A percentile compares a stretch with the other conserved stretches of the same genome.
Conservation (phyloP, 2,113 vertebrate species). For the Elgaria multicarinata region DNA sequence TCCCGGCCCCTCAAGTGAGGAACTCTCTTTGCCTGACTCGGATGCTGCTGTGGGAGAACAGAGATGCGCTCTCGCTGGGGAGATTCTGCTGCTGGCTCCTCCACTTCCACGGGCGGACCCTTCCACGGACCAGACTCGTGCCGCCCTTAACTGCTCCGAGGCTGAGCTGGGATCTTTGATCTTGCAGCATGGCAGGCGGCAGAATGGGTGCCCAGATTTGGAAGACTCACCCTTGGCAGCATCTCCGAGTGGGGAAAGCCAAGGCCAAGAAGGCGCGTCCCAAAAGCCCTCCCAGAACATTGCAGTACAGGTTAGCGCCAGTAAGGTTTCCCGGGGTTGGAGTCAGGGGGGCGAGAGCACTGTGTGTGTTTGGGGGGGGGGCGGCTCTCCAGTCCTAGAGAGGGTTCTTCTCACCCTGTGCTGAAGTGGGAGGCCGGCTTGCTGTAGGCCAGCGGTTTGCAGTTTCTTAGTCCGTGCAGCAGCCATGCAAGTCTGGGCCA, state of each 20-base stretch:
- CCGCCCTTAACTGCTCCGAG: conserved; percentile 56
- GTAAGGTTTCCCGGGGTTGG: background rate
- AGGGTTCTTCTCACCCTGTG: background rate
- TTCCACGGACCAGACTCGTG: conserved; percentile 46
- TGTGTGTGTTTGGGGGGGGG: background rate
- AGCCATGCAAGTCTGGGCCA: background rate
- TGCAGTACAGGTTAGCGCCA: conserved; percentile 75
- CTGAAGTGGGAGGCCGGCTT: background rate
- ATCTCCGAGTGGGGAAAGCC: conserved; percentile 61
- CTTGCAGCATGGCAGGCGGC: conserved; percentile 58
- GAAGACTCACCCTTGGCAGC: conserved; percentile 57
- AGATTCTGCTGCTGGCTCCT: conserved; percentile 39
- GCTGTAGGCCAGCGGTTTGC: background rate
- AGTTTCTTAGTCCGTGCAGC: background rate
- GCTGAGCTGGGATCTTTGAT: conserved; percentile 49
- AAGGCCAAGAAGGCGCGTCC: conserved; percentile 66
- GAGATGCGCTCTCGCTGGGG: conserved; percentile 38
- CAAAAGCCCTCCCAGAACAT: conserved; percentile 76
- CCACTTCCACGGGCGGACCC: conserved; percentile 52
- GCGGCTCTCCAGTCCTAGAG: background rate
- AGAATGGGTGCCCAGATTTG: conserved; percentile 57
- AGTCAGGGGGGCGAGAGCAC: too few relatives aligned
- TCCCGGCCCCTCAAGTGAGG: background rate
- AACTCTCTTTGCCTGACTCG: conserved; percentile 56
- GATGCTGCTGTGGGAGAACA: conserved; percentile 57